Conservation (phyloP, 2,113 vertebrate genomes). For the Strigops habroptila region DNA sequence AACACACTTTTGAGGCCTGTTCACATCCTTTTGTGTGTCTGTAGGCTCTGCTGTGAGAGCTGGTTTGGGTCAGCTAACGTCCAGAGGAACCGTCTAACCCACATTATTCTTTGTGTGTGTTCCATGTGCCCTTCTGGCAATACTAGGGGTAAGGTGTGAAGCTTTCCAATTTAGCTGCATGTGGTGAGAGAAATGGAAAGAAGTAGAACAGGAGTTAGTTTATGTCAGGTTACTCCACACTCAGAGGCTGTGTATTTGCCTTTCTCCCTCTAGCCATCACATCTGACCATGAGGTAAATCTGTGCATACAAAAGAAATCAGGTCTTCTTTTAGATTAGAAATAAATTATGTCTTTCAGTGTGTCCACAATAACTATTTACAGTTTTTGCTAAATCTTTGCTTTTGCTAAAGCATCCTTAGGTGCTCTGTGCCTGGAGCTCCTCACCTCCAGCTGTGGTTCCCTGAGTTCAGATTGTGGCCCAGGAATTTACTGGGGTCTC, state of each 20-base stretch:
- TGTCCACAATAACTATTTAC: not conserved
- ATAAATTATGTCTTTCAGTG: not conserved
- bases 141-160: not conserved
- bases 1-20: not conserved
- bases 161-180: not conserved
- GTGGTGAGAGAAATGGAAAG: not conserved
- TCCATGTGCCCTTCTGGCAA: not conserved
- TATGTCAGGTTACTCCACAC: not conserved
- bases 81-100: not conserved
- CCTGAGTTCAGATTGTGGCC: rapidly evolving
- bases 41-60: not conserved
- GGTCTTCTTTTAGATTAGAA: not conserved
- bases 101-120: not conserved
- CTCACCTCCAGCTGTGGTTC: not conserved
- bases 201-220: not conserved
- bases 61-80: not conserved
- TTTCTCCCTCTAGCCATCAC: not conserved
- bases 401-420: not conserved
- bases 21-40: not conserved
- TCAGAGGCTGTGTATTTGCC: not conserved
- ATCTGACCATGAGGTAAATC: not conserved
- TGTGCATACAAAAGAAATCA: not conserved
- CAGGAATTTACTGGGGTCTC: not conserved
- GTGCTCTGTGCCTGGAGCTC: not conserved
- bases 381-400: not conserved